Base-by-base conservation (phyloP, 2,888 invertebrate species). In the Eucriotettix oculatus region DNA sequence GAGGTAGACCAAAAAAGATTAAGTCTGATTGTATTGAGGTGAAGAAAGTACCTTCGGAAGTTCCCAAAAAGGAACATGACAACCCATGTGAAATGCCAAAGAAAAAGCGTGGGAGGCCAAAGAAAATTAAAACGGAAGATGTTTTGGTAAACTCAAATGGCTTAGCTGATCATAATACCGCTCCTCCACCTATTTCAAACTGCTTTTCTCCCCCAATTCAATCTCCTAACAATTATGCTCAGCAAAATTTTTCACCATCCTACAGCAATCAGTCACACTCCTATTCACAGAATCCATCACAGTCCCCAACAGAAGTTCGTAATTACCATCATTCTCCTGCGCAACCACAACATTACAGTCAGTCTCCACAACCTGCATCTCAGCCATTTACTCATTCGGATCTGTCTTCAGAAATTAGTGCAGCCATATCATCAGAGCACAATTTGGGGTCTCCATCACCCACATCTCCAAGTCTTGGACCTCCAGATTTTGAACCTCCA, bases 1-100 rank as follows among this genome's bases (percentile, higher is more conserved):
- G 90, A n/a, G 91, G 91, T 1, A 56, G 90, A n/a, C 90, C 91
- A 63, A 90, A 90, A 76, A 91, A 91, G 74, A 82, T 86, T 41
- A 86, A 85, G 70, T 80, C 81, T 69, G 86, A 82, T 70, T 85
- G 80, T 42, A 85, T 79, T 71, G 83, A 81, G 68, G 66, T 65
- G 1, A 76, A 76, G 60, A 73, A 73, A 69, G 61, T 64, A 42
- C 44, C 41, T 16, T 44, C 11, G 41, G 61, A 61, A 53, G 54
- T 54, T 16, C 61, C 64, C 58, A 60, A 60, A 60, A 65, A 71
- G 42, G 72, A 63, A 55, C 63, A 73, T 60, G 70, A 72, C 58
- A 77, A 76, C 68, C 77, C 76, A 68, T 77, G 76, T 64, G 55
- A 55, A 41, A 83, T 86, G 64, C 85, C 87, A 64, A 91, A 91